Evolutionary conservation across 2,888 invertebrate species (phyloP), one percentile per base, ranked within the genome.

Genomic region (Chymomyza fuscimana): DNA sequence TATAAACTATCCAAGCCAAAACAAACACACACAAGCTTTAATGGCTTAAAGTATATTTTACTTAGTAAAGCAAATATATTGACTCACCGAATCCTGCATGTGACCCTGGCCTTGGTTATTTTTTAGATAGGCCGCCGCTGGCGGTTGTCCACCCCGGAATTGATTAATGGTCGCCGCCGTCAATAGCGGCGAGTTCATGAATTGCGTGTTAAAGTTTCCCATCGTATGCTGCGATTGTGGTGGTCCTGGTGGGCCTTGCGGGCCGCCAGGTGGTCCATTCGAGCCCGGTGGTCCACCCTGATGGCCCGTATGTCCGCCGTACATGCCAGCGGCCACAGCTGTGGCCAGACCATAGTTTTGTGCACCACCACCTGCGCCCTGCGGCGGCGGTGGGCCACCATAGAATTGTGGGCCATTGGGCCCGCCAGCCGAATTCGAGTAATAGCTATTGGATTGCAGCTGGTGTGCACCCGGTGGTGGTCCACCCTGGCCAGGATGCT

Each of bases 111-210:
- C 90, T 77, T 92, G 92, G 52, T 90, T 90, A 72, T 84, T 90
- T 85, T 92, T 92, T 79, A 92, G 90, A 46, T 92, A 92, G 10
- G 89, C 88, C 59, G 87, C 87, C n/a, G 85, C 89, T 5, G 90
- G 91, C 58, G 90, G 89, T 50, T 92, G 92, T 50, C 91, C 92
- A 60, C 91, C 90, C 16, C 92, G 92, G 81, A 90, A 92, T 76
- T 92, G 92, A 76, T 89, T 91, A 50, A 92, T 91, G 4, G 92
- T 94, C 81, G 90, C 94, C 81, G 91, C 95, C 91, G 93, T 94
- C 84, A 95, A 93, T 72, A 95, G 93, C 72, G 95, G 94, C 0
- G 94, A 93, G 78, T 94, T 94, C 75, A 94, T 90, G 85, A 94
- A 94, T 81, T 93, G 94, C 7, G 94, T 94, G 73, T 92, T 90